phyloP scores from a whole-genome alignment of 2,888 invertebrate species.

The Acronicta aceris region DNA sequence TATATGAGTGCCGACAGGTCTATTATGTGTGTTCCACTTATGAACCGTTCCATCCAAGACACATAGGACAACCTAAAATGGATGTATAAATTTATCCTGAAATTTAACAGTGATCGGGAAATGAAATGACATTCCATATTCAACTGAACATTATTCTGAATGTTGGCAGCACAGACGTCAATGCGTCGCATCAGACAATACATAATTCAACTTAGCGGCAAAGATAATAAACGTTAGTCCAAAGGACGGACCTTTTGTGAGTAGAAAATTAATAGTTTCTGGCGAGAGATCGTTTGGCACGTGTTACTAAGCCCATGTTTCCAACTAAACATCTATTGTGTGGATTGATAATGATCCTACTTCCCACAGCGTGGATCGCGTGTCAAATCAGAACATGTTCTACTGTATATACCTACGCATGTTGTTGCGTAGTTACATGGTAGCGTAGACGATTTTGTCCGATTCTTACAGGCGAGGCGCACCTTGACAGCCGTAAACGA shows the following conservation, averaged over 20 bases:
- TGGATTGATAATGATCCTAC: conserved; percentile 56
- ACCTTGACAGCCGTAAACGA: too few species aligned
- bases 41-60: conserved; percentile 45
- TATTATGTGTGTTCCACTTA: conserved; percentile 51
- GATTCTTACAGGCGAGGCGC: neutral
- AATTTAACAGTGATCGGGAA: neutral
- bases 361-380: conserved; percentile 63
- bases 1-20: conserved; percentile 39
- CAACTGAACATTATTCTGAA: neutral
- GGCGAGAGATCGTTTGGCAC: conserved; percentile 49
- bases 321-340: conserved; percentile 68
- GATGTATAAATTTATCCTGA: too few species aligned
- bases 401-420: conserved; percentile 4
- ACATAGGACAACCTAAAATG: conserved; percentile 10
- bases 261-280: conserved; percentile 65
- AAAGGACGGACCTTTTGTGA: conserved; percentile 47
- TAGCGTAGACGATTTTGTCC: neutral
- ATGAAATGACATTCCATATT: neutral
- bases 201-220: conserved; percentile 37
- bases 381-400: conserved; percentile 56
- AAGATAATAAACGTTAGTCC: conserved; percentile 55
- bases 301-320: conserved; percentile 51
- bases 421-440: conserved; percentile 7
- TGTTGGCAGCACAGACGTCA: conserved; percentile 12
- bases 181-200: conserved; percentile 26